Base-by-base conservation (phyloP, 2,113 vertebrate genomes). In the Phyllopteryx taeniolatus region DNA sequence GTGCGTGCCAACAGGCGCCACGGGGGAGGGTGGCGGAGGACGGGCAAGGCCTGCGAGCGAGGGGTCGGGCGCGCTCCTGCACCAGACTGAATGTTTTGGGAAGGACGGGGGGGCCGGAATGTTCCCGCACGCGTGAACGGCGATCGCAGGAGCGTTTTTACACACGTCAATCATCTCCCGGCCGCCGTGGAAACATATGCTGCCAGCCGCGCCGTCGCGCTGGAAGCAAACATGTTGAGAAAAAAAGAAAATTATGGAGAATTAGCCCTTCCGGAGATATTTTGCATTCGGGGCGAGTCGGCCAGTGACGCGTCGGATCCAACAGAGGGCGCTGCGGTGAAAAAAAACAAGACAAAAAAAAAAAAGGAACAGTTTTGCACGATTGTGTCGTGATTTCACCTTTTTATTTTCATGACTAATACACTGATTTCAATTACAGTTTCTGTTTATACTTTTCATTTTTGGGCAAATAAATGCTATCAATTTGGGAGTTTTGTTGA, bases 91-190 rank as follows among this genome's bases (percentile, higher is more conserved):
- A 82, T 53, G 19, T 68, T 87, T 78, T 46, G n/a, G 49, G 77
- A 57, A 20, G n/a, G 77, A 87, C 71, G 77, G 79, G 81, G 79
- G 76, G 86, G 1, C 35, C 35, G 72, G 84, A 80, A 86, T 79
- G 89, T 85, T 79, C 83, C 59, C 72, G 79, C 83, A 88, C 80
- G 89, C 78, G 86, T 87, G 86, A 86, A 71, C 80, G 87, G 68
- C 80, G 77, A 91, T 90, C 77, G 88, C 74, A 89, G 80, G 87
- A 78, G 85, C 84, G 92, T 91, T 89, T 89, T 85, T 86, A 84
- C 85, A 90, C 83, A 85, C 93, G 91, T 90, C 93, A 95, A 91
- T 94, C 88, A 94, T 67, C 71, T 67, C 71, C 78, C 88, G 67
- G 79, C 90, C 89, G 82, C 74, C 78, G 70, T 5, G 49, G 80